Conservation (phyloP, 2,113 vertebrate species). For the Cavia aperea region DNA sequence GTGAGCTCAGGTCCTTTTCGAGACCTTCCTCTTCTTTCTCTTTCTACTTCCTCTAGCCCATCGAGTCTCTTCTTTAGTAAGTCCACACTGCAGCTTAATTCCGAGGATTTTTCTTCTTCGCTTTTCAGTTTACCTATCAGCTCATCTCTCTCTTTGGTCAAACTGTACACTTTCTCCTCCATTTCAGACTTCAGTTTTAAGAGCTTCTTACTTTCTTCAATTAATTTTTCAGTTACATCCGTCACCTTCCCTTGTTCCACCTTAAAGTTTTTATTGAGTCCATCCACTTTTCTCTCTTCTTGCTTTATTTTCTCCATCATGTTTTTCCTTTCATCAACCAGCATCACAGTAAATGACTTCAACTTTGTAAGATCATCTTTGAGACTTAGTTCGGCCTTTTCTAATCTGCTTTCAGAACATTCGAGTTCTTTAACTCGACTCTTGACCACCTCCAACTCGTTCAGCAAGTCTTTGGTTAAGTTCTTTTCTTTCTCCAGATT, state of each 20-base stretch:
- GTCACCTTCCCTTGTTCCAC: constrained; percentile 91
- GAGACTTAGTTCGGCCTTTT: constrained; percentile 85
- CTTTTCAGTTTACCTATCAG: constrained; percentile 80
- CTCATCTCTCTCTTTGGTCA: constrained; percentile 86
- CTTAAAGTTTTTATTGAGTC: constrained; percentile 85
- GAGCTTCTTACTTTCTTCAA: constrained; percentile 96
- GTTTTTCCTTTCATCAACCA: constrained; percentile 92
- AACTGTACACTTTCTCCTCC: constrained; percentile 84
- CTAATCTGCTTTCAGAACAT: constrained; percentile 82
- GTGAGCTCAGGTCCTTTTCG: constrained; percentile 75
- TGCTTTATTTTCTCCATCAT: constrained; percentile 91
- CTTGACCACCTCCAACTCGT: constrained; percentile 87
- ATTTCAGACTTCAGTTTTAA: constrained; percentile 93
- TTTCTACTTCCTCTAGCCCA: constrained; percentile 81
- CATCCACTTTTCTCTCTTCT: constrained; percentile 88
- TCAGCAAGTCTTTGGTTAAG: constrained; percentile 83
- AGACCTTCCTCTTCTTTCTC: constrained; percentile 76
- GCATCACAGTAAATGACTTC: constrained; percentile 92
- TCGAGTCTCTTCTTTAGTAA: constrained; percentile 84
- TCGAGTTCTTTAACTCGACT: constrained; percentile 87
- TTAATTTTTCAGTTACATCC: constrained; percentile 94
- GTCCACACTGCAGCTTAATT: constrained; percentile 81
- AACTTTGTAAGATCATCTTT: constrained; percentile 93
- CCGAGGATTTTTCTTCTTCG: constrained; percentile 84
- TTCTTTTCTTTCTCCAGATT: constrained; percentile 90